Evolutionary conservation across 2,113 vertebrate species (phyloP), one percentile per base, ranked within the genome.

Genomic region (Eublepharis macularius): DNA sequence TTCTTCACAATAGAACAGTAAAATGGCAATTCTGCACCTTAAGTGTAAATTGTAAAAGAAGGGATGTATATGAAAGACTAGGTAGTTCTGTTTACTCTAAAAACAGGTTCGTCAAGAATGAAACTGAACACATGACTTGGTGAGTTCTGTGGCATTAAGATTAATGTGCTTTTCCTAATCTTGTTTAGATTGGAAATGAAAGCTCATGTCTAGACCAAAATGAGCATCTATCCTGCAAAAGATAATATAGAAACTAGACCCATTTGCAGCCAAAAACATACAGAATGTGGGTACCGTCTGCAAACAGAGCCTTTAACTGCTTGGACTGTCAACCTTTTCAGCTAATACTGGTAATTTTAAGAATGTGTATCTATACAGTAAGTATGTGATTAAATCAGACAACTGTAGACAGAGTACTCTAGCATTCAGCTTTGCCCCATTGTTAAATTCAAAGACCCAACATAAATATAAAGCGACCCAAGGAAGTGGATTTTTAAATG

Each of bases 391-490:
- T 79, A 45, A 81, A 2, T 19, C 84, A 76, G 73, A 39, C 54
- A 63, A 66, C 57, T 79, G 21, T 83, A 90, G 68, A 66, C 32
- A 85, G 72, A 49, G 1, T 17, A 41, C n/a, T 45, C 1, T 65
- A 2, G n/a, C 76, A 79, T 76, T 36, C 43, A 76, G 13, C 65
- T 47, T 81, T 83, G 21, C 2, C 17, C 0, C 29, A 41, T 60
- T 34, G 84, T 36, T 84, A 79, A 49, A 86, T 41, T 89, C 32
- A 81, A 65, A 86, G 32, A 3, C 75, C 29, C 39, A 36, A 17
- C 66, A 80, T 34, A 66, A 80, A 80, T 63, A 26, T 45, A 60
- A n/a, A 89, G 1, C 49, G 76, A 95, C 97, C 97, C 96, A 98
- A 51, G 24, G 21, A 29, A 70, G 26, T 16, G 14, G n/a, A 54